Evolutionary conservation across 2,888 invertebrate species (phyloP).

Genomic region (Pristionchus japonicus): DNA sequence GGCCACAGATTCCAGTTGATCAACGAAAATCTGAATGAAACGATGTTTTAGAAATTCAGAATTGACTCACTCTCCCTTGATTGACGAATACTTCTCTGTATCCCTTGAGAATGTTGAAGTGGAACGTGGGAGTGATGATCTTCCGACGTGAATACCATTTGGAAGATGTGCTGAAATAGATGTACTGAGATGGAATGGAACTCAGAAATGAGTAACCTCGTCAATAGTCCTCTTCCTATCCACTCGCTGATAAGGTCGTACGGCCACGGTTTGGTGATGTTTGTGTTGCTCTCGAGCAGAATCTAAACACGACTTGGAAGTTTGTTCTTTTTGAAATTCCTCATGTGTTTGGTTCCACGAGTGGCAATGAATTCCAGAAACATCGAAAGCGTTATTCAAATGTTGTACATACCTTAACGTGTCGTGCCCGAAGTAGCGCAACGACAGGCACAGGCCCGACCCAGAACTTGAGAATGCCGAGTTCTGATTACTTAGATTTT

Average conservation of each 20-base stretch:
- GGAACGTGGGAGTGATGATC: slow-evolving; percentile 78
- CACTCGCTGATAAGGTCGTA: slow-evolving; percentile 77
- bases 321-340: background rate
- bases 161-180: slow-evolving; percentile 69
- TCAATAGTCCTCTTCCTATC: slow-evolving; percentile 78
- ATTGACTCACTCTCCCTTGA: background rate
- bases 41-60: background rate
- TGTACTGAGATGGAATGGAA: background rate
- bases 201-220: slow-evolving; percentile 66
- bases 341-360: too few species aligned
- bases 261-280: slow-evolving; percentile 75
- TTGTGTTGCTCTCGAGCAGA: slow-evolving; percentile 70
- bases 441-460: background rate
- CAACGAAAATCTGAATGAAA: background rate
- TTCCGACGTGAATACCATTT: slow-evolving; percentile 78
- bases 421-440: background rate
- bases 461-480: slow-evolving; percentile 9
- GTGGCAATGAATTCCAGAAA: background rate
- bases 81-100: slow-evolving; percentile 28
- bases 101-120: slow-evolving; percentile 78
- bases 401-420: background rate
- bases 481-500: background rate
- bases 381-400: background rate
- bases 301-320: slow-evolving; percentile 47
- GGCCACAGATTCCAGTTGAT: background rate